Conservation (phyloP, 2,797 vertebrate species). For the Hyperoplus lanceolatus region DNA sequence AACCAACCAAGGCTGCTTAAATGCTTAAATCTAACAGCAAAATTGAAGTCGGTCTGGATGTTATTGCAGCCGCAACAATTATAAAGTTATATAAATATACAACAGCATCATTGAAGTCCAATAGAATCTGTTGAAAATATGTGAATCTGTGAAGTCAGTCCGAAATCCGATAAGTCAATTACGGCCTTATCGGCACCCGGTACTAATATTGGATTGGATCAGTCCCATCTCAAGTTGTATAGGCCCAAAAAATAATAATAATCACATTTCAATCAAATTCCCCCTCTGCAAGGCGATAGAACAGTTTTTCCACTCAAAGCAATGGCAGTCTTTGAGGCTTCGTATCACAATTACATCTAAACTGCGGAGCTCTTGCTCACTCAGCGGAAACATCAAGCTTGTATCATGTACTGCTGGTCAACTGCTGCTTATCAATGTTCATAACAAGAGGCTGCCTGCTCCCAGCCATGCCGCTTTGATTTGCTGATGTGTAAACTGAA, state of each 20-base stretch:
- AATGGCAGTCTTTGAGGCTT: slow-evolving; percentile 19
- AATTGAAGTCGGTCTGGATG: too few relatives aligned
- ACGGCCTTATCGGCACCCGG: too few relatives aligned
- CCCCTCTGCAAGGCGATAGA: slow-evolving; percentile 1
- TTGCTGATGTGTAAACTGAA: slow-evolving; percentile 15
- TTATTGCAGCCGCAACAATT: too few relatives aligned
- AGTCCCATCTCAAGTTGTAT: too few relatives aligned
- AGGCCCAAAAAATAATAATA: background rate
- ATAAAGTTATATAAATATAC: too few relatives aligned
- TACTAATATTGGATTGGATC: too few relatives aligned
- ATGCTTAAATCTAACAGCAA: too few relatives aligned
- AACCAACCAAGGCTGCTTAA: too few relatives aligned
- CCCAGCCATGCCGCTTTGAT: slow-evolving; percentile 6
- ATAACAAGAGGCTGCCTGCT: slow-evolving; percentile 2
- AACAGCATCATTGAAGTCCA: too few relatives aligned
- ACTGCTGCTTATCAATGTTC: slow-evolving; percentile 19
- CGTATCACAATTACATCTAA: slow-evolving; percentile 28
- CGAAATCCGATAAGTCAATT: too few relatives aligned
- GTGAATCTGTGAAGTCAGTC: too few relatives aligned
- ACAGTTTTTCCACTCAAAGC: slow-evolving; percentile 27
- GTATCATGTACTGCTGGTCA: slow-evolving; percentile 40
- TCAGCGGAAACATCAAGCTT: slow-evolving; percentile 22
- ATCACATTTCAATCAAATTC: slow-evolving; percentile 5
- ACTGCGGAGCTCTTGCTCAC: slow-evolving; percentile 32
- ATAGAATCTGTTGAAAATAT: too few relatives aligned